phyloP scores from a whole-genome alignment of 2,797 vertebrate genomes.

The Philypnodon macrostomus region DNA sequence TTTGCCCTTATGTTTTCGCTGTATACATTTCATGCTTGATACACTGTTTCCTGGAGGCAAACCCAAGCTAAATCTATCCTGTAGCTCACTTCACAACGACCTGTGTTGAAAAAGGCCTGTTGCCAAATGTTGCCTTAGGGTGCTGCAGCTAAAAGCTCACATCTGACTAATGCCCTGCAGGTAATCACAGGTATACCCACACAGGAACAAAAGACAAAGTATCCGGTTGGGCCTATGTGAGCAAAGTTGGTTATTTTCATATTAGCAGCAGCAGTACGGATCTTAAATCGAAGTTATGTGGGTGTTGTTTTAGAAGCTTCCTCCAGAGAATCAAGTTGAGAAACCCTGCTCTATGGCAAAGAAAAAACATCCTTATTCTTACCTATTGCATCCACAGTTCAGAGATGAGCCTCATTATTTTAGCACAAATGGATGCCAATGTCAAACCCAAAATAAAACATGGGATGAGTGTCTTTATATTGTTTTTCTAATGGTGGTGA shows the following conservation, averaged over 20 bases:
- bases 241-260: constrained; percentile 49
- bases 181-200: constrained; percentile 30
- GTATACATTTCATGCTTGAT: not conserved
- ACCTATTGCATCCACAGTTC: constrained; percentile 38
- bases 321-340: constrained; percentile 52
- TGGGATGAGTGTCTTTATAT: constrained; percentile 6
- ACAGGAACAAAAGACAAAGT: constrained; percentile 32
- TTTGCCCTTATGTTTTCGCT: not conserved
- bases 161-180: constrained; percentile 16
- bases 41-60: constrained; percentile 6
- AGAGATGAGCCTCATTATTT: constrained; percentile 56
- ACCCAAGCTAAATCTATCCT: constrained; percentile 18
- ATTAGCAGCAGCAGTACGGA: constrained; percentile 46
- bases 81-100: constrained; percentile 9
- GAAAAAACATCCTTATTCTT: constrained; percentile 42
- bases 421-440: constrained; percentile 32
- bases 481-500: constrained; percentile 14
- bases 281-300: constrained; percentile 62
- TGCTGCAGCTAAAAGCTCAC: constrained; percentile 12
- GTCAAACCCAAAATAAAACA: constrained; percentile 31
- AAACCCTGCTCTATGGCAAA: constrained; percentile 63
- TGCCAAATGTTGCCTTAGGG: constrained; percentile 15
- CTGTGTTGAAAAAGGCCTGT: constrained; percentile 17
- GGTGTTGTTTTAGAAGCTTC: constrained; percentile 64
- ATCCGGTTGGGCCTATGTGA: constrained; percentile 25